Evolutionary conservation across 2,888 invertebrate genomes (phyloP), one percentile per base, ranked within the genome.

Genomic region (Argyresthia goedartella): DNA sequence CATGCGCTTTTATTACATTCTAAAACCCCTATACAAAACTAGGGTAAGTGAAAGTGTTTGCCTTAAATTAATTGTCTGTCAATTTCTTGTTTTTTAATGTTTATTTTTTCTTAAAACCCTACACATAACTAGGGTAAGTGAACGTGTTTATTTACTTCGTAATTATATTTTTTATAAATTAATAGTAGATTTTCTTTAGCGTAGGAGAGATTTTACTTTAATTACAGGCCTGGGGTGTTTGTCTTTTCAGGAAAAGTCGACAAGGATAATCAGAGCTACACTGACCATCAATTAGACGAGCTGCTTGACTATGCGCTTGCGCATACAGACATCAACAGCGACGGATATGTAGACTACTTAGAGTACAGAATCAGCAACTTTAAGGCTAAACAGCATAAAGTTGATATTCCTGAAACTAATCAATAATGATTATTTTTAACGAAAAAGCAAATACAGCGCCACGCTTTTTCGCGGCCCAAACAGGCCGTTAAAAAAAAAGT

Each of bases 261-360:
- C 58, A 74, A 74, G 15, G 63, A 72, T n/a, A 69, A 76, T 25
- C 16, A 55, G 0, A 62, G 69, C 0, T 88, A 89, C 57, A 73
- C 86, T 0, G 92, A 92, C 59, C 75, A 82, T 1, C 80, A 89
- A 45, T 63, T 92, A 0, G 80, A 82, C 55, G 71, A 75, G 1
- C 68, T 89, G 0, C 64, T 92, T 42, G 93, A 93, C 61, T 85
- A 89, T 9, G 91, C 93, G 0, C 69, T 95, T 33, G 80, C 78
- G 13, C 81, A 88, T 53, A 89, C 92, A 54, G 95, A 95, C 65
- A 65, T 85, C 33, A 91, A 95, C 66, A 82, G 88, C 25, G 95
- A 95, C 63, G 95, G 95, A 0, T 94, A 82, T 64, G 88, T 95
- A 39, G 92, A 89, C 58, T 92, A 91, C 64, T 60, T 79, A 4